A percentile compares a stretch with the other conserved stretches of the same genome.
Conservation (phyloP, 1,140 invertebrate species). For the Dinoponera quadriceps region DNA sequence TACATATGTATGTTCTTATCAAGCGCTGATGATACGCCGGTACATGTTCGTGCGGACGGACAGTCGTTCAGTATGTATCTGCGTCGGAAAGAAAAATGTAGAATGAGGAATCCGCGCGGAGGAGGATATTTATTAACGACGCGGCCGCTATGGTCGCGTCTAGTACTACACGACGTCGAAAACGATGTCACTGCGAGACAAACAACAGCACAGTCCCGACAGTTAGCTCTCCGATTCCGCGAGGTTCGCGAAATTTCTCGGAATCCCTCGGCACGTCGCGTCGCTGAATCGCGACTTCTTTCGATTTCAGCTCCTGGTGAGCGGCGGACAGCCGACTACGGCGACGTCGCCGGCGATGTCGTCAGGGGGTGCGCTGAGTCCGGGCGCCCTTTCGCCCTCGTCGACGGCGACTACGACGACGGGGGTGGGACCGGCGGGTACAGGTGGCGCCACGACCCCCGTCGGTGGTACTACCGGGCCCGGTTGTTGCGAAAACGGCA, state of each 20-base stretch:
- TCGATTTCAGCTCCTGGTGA: conserved; percentile 90
- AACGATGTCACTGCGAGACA: no score
- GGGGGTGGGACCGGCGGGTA: conserved; percentile 72
- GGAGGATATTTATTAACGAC: no score
- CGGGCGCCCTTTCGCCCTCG: conserved; percentile 89
- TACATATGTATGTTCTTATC: conserved; percentile 52
- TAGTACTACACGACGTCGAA: no score
- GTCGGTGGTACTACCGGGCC: conserved; percentile 85
- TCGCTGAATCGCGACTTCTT: neutral
- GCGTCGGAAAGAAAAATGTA: neutral
- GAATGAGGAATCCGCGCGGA: no score
- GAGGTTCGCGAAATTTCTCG: neutral
- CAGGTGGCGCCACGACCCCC: conserved; percentile 83
- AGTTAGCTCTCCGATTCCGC: neutral
- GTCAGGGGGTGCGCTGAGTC: conserved; percentile 89
- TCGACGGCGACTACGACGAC: conserved; percentile 85
- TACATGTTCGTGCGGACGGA: neutral
- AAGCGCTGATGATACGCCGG: neutral
- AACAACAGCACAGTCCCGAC: neutral
- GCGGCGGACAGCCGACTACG: conserved; percentile 89
- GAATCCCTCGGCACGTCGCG: neutral
- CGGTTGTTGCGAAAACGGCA: conserved; percentile 96
- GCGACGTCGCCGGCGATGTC: conserved; percentile 88
- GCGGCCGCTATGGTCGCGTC: no score
- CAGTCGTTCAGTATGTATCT: neutral